Base-by-base conservation (phyloP, 2,888 invertebrate genomes). In the Sipha maydis region DNA sequence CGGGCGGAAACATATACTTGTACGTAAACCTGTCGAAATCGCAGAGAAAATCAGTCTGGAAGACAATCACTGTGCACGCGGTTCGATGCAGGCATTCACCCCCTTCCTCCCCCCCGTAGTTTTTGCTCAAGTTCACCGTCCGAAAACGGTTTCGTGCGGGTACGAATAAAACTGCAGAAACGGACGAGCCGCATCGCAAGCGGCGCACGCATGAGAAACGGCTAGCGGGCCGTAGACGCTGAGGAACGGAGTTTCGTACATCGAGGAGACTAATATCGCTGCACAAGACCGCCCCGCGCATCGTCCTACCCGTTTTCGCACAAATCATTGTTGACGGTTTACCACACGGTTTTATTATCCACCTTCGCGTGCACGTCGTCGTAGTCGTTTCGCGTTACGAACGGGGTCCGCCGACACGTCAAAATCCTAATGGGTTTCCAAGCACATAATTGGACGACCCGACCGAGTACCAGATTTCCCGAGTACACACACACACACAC, bases 391-490 rank as follows among this genome's bases (percentile, higher is more conserved):
- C n/a, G n/a, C 34, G n/a, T 38, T 61, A 61, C 79, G 61, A 79
- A 79, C 38, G 38, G 61, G 61, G 38, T 79, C 79, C 61, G 79
- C n/a, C n/a, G n/a, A 79, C 61, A 61, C n/a, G 61, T 79, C n/a
- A 19, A 61, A 79, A 79, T n/a, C 79, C 61, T 61, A 79, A 79
- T 79, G 38, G 79, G n/a, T 61, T 79, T 61, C 34, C 61, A 61
- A 79, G 79, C 61, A 38, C 61, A 79, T 79, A 79, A 79, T 79
- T 79, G 79, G 61, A 79, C 38, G 17, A 61, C n/a, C 61, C 61
- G 9, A 61, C 79, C n/a, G 5, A 38, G 61, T 79, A n/a, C 38
- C 38, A 61, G 61, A 61, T 61, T 79, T 79, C 34, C 34, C 19
- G 14, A 9, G 9, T 5, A 25, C 9, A 34, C 56, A 73, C 34